These are phyloP conservation scores for Tenrec ecaudatus DNA, from an alignment of 2,113 vertebrate species.

Conservation along the genomic window DNA sequence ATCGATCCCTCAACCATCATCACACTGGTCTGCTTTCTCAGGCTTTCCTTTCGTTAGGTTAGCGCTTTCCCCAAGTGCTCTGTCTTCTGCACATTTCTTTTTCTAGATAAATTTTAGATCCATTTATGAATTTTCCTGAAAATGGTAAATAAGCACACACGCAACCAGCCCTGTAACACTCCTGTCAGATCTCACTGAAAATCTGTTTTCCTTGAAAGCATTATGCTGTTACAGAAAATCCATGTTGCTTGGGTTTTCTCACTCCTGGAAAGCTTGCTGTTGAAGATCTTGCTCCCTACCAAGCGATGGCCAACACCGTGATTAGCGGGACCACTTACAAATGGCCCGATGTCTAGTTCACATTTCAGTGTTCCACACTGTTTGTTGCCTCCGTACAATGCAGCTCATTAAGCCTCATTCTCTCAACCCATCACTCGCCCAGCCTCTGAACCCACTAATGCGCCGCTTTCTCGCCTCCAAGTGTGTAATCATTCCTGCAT, in stretches of 20 bases:
- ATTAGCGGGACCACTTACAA: slow-evolving; percentile 65
- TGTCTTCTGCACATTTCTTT: slow-evolving; percentile 31
- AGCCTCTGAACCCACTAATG: not conserved
- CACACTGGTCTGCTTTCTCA: not conserved
- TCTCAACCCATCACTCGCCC: slow-evolving; percentile 44
- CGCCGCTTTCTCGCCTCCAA: slow-evolving; percentile 24
- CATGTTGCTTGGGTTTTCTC: slow-evolving; percentile 57
- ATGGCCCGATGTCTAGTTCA: slow-evolving; percentile 63
- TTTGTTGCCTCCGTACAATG: slow-evolving; percentile 76
- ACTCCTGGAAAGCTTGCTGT: slow-evolving; percentile 33
- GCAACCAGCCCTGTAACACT: not conserved
- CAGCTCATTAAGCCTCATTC: slow-evolving; percentile 75
- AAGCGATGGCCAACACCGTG: slow-evolving; percentile 33
- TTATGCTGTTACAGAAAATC: slow-evolving; percentile 49
- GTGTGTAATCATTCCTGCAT: slow-evolving; percentile 55
- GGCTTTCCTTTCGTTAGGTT: slow-evolving; percentile 13
- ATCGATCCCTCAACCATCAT: not conserved
- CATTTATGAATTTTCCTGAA: slow-evolving; percentile 16
- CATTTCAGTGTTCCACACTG: slow-evolving; percentile 66
- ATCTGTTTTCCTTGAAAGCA: slow-evolving; percentile 43
- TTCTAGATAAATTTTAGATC: slow-evolving; percentile 39
- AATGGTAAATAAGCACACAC: not conserved
- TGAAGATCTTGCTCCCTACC: slow-evolving; percentile 39
- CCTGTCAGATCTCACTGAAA: slow-evolving; percentile 35
- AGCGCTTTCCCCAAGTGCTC: slow-evolving; percentile 1